Conservation (phyloP, 2,888 invertebrate genomes). For the Andrena trimmerana region DNA sequence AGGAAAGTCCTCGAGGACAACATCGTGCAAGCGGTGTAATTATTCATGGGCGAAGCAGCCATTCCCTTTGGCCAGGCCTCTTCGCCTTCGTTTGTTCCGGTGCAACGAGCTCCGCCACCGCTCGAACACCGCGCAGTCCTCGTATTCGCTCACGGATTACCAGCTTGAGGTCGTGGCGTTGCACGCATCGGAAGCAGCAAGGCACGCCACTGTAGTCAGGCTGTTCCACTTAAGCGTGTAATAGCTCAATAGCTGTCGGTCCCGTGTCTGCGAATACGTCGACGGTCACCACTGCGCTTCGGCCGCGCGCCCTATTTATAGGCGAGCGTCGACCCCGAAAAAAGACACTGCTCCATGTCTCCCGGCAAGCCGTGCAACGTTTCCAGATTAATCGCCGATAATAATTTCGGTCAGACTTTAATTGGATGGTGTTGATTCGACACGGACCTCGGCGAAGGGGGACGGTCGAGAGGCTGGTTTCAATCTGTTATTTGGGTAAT, state of each 20-base stretch:
- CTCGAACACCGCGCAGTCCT: conserved; percentile 47
- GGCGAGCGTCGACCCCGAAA: conserved; percentile 33
- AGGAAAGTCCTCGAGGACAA: conserved; percentile 3
- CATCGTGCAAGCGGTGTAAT: conserved; percentile 32
- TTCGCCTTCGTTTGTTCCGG: conserved; percentile 27
- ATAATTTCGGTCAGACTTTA: conserved; percentile 32
- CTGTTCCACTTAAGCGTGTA: conserved; percentile 82
- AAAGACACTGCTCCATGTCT: not conserved
- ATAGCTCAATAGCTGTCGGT: conserved; percentile 82
- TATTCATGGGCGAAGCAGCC: conserved; percentile 54
- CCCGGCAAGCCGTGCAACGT: not conserved
- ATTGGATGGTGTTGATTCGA: not conserved
- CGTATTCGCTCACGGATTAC: conserved; percentile 69
- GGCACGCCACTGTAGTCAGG: conserved; percentile 77
- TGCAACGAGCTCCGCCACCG: conserved; percentile 12
- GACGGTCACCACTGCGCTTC: conserved; percentile 54
- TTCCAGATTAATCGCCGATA: conserved; percentile 2
- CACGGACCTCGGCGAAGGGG: not conserved
- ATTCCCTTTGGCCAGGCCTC: conserved; percentile 51
- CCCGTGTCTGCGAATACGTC: conserved; percentile 67
- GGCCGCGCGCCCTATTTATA: conserved; percentile 66
- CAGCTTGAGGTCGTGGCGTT: conserved; percentile 70
- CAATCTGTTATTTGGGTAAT: conserved; percentile 30
- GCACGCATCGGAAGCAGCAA: conserved; percentile 66
- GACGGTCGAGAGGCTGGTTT: conserved; percentile 17